These are phyloP conservation scores for Phodopus roborovskii DNA, from an alignment of 2,113 vertebrate genomes.

Conservation along the genomic window DNA sequence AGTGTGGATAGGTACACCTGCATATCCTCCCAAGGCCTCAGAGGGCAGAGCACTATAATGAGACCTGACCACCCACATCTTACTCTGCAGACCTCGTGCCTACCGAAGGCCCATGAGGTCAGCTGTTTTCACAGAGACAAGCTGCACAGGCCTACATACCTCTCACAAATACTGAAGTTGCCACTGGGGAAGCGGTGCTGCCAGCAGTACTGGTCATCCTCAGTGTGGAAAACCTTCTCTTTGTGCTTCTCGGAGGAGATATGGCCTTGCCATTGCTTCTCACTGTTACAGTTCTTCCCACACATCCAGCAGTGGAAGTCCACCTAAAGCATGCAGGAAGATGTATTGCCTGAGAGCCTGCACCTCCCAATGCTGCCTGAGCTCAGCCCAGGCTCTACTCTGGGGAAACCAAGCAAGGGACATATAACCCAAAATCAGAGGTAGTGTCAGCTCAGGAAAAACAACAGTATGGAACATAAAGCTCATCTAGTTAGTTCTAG, in stretches of 20 bases:
- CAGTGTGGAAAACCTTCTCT: conserved; percentile 97
- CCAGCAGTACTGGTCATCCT: conserved; percentile 98
- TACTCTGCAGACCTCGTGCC: not conserved
- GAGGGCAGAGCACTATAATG: not conserved
- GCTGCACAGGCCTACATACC: conserved; percentile 84
- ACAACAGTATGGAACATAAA: not conserved
- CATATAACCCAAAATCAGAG: not conserved
- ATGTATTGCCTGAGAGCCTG: not conserved
- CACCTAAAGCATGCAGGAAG: conserved; percentile 84
- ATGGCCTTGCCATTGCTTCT: conserved; percentile 99
- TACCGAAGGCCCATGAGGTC: not conserved
- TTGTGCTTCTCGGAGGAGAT: conserved; percentile 99
- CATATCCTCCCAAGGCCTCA: not conserved
- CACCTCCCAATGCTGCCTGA: not conserved
- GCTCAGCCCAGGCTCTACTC: not conserved
- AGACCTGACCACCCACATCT: not conserved
- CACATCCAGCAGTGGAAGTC: conserved; percentile 99
- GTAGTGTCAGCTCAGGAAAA: not conserved
- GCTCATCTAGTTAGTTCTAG: not conserved
- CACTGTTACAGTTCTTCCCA: conserved; percentile 99
- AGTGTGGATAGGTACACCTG: not conserved
- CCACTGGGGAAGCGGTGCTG: conserved; percentile 98
- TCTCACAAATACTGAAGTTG: conserved; percentile 95
- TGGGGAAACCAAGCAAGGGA: not conserved
- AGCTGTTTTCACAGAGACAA: not conserved